Conservation (phyloP, 2,888 invertebrate species). For the Masnerella sp. region DNA sequence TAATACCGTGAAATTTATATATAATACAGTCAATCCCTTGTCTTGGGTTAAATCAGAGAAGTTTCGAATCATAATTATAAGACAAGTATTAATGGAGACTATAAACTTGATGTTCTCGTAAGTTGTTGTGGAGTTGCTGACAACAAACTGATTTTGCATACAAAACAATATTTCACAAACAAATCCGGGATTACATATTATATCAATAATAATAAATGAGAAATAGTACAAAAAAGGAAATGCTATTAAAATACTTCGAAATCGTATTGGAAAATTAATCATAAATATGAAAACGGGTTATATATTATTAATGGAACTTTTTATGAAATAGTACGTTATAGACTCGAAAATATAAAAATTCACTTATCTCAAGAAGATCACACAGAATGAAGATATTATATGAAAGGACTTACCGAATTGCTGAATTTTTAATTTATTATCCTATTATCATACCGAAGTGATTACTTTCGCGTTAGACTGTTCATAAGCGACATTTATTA, state of each 20-base stretch:
- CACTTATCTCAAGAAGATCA: background rate
- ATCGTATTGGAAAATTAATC: too few species aligned
- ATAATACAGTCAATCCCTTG: slow-evolving; percentile 1
- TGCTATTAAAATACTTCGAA: too few species aligned
- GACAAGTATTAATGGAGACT: slow-evolving; percentile 11
- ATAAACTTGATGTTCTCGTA: slow-evolving; percentile 11
- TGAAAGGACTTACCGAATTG: background rate
- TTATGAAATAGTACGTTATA: too few species aligned
- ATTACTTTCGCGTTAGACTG: background rate
- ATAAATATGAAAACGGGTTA: too few species aligned
- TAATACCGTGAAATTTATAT: slow-evolving; percentile 1
- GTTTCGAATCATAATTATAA: slow-evolving; percentile 15
- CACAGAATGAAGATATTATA: background rate
- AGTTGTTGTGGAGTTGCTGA: background rate
- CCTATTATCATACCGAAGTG: slow-evolving; percentile 1
- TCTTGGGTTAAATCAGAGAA: slow-evolving; percentile 5
- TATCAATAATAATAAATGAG: too few species aligned
- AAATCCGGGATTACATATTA: too few species aligned
- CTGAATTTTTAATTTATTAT: slow-evolving; percentile 1
- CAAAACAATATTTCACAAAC: background rate
- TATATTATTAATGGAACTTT: too few species aligned
- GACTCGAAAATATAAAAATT: too few species aligned
- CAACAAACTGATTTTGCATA: background rate
- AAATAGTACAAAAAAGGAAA: too few species aligned
- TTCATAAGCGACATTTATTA: background rate